Evolutionary conservation across 2,888 invertebrate genomes (phyloP).

Genomic region (Ischnura elegans): DNA sequence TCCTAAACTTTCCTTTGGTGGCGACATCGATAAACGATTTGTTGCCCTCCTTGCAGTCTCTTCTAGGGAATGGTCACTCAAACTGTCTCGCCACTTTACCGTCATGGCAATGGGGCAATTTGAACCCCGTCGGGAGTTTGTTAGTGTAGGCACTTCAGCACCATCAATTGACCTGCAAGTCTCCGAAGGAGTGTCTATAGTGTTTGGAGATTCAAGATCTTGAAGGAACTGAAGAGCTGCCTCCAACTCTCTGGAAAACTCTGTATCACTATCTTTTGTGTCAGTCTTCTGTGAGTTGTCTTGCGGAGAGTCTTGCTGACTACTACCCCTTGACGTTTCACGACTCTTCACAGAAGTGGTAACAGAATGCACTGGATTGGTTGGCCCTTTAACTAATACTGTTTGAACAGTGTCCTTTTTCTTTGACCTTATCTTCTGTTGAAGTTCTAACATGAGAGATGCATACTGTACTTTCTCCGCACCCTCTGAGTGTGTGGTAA

Average conservation of each 20-base stretch:
- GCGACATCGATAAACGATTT: conserved; percentile 43
- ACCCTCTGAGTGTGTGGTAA: conserved; percentile 55
- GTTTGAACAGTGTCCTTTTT: conserved; percentile 74
- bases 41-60: conserved; percentile 46
- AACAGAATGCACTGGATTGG: conserved; percentile 72
- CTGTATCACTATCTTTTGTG: conserved; percentile 77
- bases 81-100: conserved; percentile 75
- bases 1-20: conserved; percentile 47
- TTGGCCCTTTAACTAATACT: conserved; percentile 72
- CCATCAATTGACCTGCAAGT: conserved; percentile 74
- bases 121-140: conserved; percentile 54
- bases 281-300: conserved; percentile 71
- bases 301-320: conserved; percentile 75
- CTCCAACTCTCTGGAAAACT: conserved; percentile 79
- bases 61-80: conserved; percentile 65
- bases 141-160: conserved; percentile 69
- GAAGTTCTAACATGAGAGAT: conserved; percentile 79
- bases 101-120: conserved; percentile 73
- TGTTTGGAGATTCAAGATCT: conserved; percentile 79
- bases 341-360: conserved; percentile 71
- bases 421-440: conserved; percentile 77
- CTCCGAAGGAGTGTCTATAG: conserved; percentile 78
- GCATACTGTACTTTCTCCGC: conserved; percentile 76
- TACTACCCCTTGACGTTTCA: conserved; percentile 73
- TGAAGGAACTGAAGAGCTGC: conserved; percentile 79